Evolutionary conservation across 2,113 vertebrate genomes (phyloP), one percentile per base, ranked within the genome.

Genomic region (Platycercus adscitus): DNA sequence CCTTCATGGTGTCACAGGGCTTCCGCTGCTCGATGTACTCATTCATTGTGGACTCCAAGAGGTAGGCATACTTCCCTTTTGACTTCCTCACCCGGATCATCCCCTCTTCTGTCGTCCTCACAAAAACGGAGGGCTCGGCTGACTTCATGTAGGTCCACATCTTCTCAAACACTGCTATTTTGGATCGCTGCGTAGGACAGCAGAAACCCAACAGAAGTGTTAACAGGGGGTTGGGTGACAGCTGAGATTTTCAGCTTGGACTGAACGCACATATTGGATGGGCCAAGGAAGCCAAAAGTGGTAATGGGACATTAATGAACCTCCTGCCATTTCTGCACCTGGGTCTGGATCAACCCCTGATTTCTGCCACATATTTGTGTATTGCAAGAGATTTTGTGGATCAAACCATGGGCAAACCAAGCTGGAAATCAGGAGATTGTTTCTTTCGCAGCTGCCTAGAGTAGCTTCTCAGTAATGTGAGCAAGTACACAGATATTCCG

Each of bases 81-180:
- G 99, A 99, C 97, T 99, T 99, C 91, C 99, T 98, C 96, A 99
- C 99, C 80, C 99, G 98, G 93, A 99, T 99, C 95, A 99, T 99
- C 8, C 99, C 99, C 95, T 99, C 99, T 95, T 99, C 99, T 0
- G 99, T 99, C 12, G 99, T 99, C 98, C 99, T 99, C 95, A 99
- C 99, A 93, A 99, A 99, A 98, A 99, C 99, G 0, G 99, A 99
- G 37, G 99, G 99, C 85, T 99, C 99, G 0, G 99, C 99, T 20
- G 99, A 99, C 97, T 99, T 99, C 99, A 99, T 99, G 97, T 99
- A 99, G 3, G 99, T 99, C 99, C 99, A 99, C 99, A 99, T 99
- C 98, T 99, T 99, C 98, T 99, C 99, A 97, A 99, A 99, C 88
- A 99, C 99, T 0, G 99, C 99, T 17, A 99, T 99, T 98, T 99